These are phyloP conservation scores for Drosophila suboccidentalis DNA, from an alignment of 2,888 invertebrate genomes.

Conservation along the genomic window DNA sequence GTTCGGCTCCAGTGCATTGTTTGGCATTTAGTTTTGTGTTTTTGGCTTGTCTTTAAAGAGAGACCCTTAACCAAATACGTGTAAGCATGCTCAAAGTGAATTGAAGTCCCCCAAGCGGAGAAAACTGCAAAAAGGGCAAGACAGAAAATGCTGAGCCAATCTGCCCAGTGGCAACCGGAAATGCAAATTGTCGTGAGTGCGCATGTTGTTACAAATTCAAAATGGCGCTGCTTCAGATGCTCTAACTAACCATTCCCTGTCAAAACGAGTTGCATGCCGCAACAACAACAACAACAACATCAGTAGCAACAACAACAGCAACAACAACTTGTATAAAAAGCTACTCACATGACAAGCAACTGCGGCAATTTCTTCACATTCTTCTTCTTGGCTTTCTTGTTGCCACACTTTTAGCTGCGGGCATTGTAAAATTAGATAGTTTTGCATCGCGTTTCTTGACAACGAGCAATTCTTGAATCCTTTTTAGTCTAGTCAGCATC, in stretches of 20 bases:
- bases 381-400: conserved; percentile 14
- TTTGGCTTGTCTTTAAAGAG: conserved; percentile 39
- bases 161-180: conserved; percentile 67
- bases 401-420: conserved; percentile 27
- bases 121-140: conserved; percentile 44
- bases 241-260: conserved; percentile 69
- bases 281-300: conserved; percentile 1
- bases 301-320: neutral
- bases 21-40: conserved; percentile 29
- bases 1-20: conserved; percentile 47
- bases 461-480: conserved; percentile 12
- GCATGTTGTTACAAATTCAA: conserved; percentile 81
- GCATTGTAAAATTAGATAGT: conserved; percentile 40
- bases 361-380: conserved; percentile 31
- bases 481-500: neutral
- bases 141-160: conserved; percentile 31
- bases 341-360: conserved; percentile 27
- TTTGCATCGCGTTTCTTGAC: conserved; percentile 17
- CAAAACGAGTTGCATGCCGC: conserved; percentile 41
- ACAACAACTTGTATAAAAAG: neutral
- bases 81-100: conserved; percentile 56
- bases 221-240: conserved; percentile 56
- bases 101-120: conserved; percentile 56
- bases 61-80: conserved; percentile 10
- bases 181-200: conserved; percentile 77